A percentile compares a stretch with the other conserved stretches of the same genome.
Evolutionary conservation across 2,888 invertebrate species (phyloP).

Genomic region (Ochropacha duplaris): DNA sequence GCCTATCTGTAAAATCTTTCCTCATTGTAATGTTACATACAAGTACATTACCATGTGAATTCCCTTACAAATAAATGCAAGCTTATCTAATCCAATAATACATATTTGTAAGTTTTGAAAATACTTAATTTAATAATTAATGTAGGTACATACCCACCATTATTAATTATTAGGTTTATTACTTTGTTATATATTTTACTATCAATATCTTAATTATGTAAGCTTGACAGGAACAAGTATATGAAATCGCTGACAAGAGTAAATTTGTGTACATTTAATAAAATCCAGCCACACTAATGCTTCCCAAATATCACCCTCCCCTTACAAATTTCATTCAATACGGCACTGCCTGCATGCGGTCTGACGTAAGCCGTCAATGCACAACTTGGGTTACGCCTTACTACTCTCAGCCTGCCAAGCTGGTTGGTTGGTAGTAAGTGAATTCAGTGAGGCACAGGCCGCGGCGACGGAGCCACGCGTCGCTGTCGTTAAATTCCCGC

Average conservation of each 20-base stretch:
- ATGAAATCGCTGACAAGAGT: background rate
- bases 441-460: conserved; percentile 62
- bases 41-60: too few species aligned
- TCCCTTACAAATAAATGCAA: too few species aligned
- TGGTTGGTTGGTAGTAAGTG: conserved; percentile 21
- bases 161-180: too few species aligned
- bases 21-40: too few species aligned
- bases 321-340: conserved; percentile 66
- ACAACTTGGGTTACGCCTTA: conserved; percentile 53
- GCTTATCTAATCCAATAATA: too few species aligned
- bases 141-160: too few species aligned
- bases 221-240: background rate
- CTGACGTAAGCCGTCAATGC: conserved; percentile 74
- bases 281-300: conserved; percentile 6
- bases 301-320: conserved; percentile 34
- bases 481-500: conserved; percentile 27
- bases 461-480: conserved; percentile 56
- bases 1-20: too few species aligned
- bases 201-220: background rate
- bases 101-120: too few species aligned
- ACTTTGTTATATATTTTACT: too few species aligned
- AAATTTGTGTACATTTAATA: background rate
- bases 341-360: conserved; percentile 51
- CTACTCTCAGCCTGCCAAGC: conserved; percentile 34
- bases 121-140: too few species aligned